phyloP scores from a whole-genome alignment of 2,888 invertebrate species.

The Trichogramma evanescens region DNA sequence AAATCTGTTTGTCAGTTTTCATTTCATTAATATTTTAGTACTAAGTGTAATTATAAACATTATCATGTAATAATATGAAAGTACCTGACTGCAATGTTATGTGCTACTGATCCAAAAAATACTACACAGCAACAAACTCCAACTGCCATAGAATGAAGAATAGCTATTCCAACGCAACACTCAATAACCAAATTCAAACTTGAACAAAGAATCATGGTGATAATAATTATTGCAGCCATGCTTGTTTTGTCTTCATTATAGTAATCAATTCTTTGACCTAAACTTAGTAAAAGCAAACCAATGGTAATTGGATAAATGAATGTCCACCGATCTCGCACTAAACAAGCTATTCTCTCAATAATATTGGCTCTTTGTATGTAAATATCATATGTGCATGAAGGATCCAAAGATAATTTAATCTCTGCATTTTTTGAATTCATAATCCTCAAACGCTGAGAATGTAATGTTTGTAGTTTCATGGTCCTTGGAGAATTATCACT shows the following conservation, averaged over 20 bases:
- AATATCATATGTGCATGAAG: constrained; percentile 60
- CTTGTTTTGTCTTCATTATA: constrained; percentile 18
- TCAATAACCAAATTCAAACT: constrained; percentile 32
- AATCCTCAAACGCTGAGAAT: constrained; percentile 13
- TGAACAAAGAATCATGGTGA: constrained; percentile 29
- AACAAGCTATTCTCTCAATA: constrained; percentile 38
- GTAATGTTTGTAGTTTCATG: constrained; percentile 42
- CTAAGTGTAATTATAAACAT: not conserved
- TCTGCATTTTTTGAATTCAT: constrained; percentile 42
- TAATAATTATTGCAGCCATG: constrained; percentile 23
- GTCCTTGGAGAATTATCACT: constrained; percentile 49
- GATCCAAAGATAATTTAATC: constrained; percentile 61
- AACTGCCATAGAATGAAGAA: constrained; percentile 51
- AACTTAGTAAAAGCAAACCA: constrained; percentile 48
- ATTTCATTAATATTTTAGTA: too few relatives aligned
- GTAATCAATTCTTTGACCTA: constrained; percentile 36
- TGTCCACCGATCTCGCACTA: constrained; percentile 45
- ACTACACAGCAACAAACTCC: constrained; percentile 54
- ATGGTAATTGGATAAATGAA: constrained; percentile 58
- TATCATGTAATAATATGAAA: not conserved
- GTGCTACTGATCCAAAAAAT: constrained; percentile 64
- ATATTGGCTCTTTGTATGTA: constrained; percentile 43
- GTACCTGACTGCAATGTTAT: constrained; percentile 62
- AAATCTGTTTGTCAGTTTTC: constrained; percentile 41
- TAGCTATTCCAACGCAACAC: constrained; percentile 33